Conservation (phyloP, 2,113 vertebrate species). For the Formicarius rufipectus region DNA sequence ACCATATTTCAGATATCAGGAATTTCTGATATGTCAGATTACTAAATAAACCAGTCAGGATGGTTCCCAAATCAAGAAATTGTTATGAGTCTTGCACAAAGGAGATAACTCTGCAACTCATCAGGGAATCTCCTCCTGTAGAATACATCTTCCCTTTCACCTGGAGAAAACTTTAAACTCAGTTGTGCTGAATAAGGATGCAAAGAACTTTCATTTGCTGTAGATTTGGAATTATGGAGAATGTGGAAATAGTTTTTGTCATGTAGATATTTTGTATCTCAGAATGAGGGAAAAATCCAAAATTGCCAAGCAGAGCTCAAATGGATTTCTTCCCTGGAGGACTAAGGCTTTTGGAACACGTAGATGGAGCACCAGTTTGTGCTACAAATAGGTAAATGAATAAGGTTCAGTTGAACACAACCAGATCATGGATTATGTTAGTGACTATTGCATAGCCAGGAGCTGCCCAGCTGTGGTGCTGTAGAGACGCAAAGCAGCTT, state of each 20-base stretch:
- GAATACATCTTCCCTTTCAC: neutral
- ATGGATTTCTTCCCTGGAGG: neutral
- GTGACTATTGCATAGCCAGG: neutral
- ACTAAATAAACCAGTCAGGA: neutral
- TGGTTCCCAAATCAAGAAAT: neutral
- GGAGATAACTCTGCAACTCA: neutral
- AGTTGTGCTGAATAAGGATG: neutral
- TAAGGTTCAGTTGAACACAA: neutral
- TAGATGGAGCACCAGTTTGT: neutral
- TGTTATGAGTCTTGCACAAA: neutral
- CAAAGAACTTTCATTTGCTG: neutral
- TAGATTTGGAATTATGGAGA: neutral
- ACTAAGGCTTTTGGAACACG: neutral
- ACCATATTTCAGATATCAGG: neutral
- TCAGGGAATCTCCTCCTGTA: neutral
- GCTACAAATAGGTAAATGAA: neutral
- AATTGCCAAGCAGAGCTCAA: neutral
- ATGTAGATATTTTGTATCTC: neutral
- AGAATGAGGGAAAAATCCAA: neutral
- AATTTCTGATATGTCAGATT: neutral
- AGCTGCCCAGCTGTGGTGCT: neutral
- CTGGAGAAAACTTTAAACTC: neutral
- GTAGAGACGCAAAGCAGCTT: neutral
- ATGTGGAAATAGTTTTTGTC: neutral
- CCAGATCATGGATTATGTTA: neutral